Conservation (phyloP, 2,113 vertebrate genomes). For the Lagopus leucura region DNA sequence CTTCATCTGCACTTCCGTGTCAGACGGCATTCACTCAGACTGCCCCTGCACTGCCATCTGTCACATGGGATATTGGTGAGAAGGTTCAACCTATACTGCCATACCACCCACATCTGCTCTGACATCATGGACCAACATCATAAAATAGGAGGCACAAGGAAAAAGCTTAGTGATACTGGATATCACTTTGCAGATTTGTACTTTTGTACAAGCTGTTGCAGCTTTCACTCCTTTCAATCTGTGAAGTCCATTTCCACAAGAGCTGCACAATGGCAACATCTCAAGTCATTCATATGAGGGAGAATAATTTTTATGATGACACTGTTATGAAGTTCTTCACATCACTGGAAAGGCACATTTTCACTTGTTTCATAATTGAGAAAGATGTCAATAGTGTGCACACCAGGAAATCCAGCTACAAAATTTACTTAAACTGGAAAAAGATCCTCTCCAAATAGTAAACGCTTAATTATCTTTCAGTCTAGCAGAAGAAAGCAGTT, state of each 20-base stretch:
- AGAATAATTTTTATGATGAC: neutral
- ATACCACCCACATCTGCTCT: no score
- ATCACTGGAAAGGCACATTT: neutral
- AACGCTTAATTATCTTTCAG: neutral
- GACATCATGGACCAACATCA: no score
- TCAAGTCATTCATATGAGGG: neutral
- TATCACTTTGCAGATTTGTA: neutral
- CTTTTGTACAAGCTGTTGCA: neutral
- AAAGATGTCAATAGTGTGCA: neutral
- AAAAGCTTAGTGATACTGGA: neutral
- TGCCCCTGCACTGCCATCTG: no score
- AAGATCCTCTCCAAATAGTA: neutral
- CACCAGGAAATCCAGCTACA: neutral
- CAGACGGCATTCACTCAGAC: no score
- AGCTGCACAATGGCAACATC: neutral
- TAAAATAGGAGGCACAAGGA: neutral
- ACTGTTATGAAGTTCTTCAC: neutral
- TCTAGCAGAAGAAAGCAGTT: neutral
- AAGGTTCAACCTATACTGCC: no score
- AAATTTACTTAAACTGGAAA: neutral
- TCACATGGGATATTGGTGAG: no score
- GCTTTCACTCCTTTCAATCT: neutral
- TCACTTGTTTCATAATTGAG: neutral
- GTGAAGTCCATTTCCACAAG: neutral
- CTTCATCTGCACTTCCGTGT: no score